A percentile compares a stretch with the other conserved stretches of the same genome.
Conservation (phyloP, 2,888 invertebrate species). For the Adelognathus sp. region DNA sequence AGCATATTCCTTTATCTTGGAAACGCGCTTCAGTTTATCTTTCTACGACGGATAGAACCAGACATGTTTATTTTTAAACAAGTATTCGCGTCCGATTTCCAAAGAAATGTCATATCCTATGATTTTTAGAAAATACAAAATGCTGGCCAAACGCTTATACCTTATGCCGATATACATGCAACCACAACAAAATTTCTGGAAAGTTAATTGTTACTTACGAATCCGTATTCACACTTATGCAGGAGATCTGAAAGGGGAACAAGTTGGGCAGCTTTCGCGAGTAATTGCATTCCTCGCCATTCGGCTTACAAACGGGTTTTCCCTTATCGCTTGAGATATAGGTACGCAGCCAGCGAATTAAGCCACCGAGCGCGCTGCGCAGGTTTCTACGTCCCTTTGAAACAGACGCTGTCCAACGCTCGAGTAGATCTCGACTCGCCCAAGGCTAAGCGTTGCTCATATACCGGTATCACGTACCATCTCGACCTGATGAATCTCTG, state of each 20-base stretch:
- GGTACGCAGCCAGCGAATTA: background rate
- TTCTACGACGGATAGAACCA: too few species aligned
- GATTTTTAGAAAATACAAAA: too few species aligned
- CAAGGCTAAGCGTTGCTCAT: background rate
- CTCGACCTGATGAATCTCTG: background rate
- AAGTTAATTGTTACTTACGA: too few species aligned
- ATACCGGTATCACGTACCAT: background rate
- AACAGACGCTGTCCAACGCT: slow-evolving; percentile 18
- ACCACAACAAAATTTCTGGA: too few species aligned
- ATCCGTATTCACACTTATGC: too few species aligned
- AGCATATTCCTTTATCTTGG: too few species aligned
- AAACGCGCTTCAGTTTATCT: too few species aligned
- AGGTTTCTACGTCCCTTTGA: background rate
- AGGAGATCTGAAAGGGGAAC: background rate
- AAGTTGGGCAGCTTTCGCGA: background rate
- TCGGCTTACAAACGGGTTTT: background rate
- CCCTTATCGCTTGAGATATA: background rate
- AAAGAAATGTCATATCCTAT: too few species aligned
- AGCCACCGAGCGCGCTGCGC: background rate
- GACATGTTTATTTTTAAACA: too few species aligned
- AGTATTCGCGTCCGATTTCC: too few species aligned
- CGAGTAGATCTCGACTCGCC: background rate
- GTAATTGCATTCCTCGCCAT: background rate
- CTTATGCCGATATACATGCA: too few species aligned
- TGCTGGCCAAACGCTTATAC: too few species aligned